A percentile compares a stretch with the other conserved stretches of the same genome.
These are phyloP conservation scores for Potamarius usumacintae DNA, from an alignment of 2,113 vertebrate genomes.

Conservation along the genomic window DNA sequence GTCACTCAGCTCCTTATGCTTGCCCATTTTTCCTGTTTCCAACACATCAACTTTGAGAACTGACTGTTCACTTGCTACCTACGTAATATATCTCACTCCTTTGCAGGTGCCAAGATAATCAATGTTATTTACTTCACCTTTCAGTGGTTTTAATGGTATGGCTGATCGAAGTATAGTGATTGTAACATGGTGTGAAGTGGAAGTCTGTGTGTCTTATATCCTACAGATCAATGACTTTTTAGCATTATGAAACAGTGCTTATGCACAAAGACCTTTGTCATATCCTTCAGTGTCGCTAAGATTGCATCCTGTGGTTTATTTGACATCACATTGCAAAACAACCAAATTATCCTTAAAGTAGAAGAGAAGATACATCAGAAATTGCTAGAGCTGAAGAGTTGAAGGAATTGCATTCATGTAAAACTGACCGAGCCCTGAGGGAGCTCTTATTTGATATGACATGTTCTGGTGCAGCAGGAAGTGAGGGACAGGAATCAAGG, in stretches of 20 bases:
- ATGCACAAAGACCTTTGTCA: background rate
- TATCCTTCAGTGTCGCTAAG: background rate
- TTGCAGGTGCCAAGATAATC: too few species aligned
- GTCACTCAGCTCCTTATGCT: too few species aligned
- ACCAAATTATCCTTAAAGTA: background rate
- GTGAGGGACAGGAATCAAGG: slow-evolving; percentile 14
- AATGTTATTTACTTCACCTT: too few species aligned
- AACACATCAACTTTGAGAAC: too few species aligned
- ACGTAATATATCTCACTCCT: too few species aligned
- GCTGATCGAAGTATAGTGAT: background rate
- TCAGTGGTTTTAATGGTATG: too few species aligned
- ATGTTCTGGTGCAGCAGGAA: background rate
- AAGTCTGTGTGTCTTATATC: background rate
- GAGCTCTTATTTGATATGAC: background rate
- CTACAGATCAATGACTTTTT: background rate
- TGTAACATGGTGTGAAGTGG: background rate
- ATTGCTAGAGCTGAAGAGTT: background rate
- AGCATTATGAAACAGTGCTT: background rate
- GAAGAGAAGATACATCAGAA: background rate
- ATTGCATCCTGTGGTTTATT: background rate
- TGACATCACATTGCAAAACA: background rate
- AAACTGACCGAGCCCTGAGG: background rate
- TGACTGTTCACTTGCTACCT: too few species aligned
- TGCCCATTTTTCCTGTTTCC: too few species aligned
- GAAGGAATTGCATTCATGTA: background rate